These are phyloP conservation scores for Drosophila kikkawai DNA, from an alignment of 1,140 invertebrate genomes.

Conservation along the genomic window DNA sequence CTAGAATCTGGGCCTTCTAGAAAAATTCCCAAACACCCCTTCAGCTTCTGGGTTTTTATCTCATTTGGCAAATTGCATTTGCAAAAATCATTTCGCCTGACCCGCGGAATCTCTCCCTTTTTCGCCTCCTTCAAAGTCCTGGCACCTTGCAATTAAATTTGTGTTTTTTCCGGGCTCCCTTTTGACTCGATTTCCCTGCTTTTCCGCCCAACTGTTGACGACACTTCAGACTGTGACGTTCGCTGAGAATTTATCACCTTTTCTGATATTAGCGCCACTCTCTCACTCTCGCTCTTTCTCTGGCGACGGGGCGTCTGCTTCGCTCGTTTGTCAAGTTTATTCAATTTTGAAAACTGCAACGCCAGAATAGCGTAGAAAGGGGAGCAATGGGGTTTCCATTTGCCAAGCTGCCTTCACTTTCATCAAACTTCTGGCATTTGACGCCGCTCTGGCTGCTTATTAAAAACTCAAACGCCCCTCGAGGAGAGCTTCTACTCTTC, in stretches of 20 bases:
- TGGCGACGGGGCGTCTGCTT: slow-evolving; percentile 9
- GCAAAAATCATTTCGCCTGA: slow-evolving; percentile 36
- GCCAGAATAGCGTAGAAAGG: not conserved
- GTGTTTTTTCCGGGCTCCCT: slow-evolving; percentile 21
- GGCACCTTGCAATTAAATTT: slow-evolving; percentile 54
- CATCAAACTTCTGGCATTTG: slow-evolving; percentile 66
- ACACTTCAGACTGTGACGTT: slow-evolving; percentile 53
- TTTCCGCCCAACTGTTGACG: slow-evolving; percentile 42
- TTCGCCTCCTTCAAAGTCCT: not conserved
- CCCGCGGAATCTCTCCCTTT: slow-evolving; percentile 2
- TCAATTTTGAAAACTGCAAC: slow-evolving; percentile 58
- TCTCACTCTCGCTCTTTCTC: not conserved
- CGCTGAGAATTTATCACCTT: slow-evolving; percentile 67
- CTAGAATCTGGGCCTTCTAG: not conserved
- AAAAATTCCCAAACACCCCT: not conserved
- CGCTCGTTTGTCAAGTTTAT: slow-evolving; percentile 64
- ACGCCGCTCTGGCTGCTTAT: slow-evolving; percentile 61
- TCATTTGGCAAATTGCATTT: slow-evolving; percentile 46
- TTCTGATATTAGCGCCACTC: slow-evolving; percentile 5
- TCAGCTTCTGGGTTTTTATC: slow-evolving; percentile 19
- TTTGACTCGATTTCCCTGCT: slow-evolving; percentile 21
- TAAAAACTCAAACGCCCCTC: slow-evolving; percentile 61
- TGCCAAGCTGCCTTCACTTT: slow-evolving; percentile 49
- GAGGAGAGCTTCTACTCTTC: slow-evolving; percentile 22
- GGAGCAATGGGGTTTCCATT: not conserved